Evolutionary conservation across 2,113 vertebrate genomes (phyloP).

Genomic region (Lagopus muta): DNA sequence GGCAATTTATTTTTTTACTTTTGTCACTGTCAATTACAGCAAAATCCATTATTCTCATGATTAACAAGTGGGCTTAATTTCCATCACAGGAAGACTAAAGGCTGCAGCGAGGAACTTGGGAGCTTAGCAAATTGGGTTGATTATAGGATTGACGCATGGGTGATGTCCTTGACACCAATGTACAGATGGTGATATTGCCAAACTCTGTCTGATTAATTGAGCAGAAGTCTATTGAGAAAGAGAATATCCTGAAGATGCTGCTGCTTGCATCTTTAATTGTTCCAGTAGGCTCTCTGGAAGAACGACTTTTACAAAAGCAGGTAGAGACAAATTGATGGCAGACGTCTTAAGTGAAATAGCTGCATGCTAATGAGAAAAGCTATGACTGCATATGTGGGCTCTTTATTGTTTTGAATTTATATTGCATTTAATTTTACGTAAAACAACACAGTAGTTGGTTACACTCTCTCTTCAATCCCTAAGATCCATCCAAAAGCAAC

Average conservation of each 20-base stretch:
- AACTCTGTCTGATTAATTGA: slow-evolving; percentile 29
- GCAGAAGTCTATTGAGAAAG: background rate
- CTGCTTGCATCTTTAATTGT: background rate
- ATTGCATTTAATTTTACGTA: slow-evolving; percentile 35
- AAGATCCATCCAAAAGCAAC: background rate
- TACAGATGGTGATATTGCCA: background rate
- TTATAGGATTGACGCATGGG: slow-evolving; percentile 42
- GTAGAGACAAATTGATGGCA: background rate
- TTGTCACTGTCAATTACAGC: slow-evolving; percentile 66
- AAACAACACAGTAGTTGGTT: background rate
- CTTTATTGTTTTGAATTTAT: slow-evolving; percentile 31
- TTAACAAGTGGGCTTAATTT: slow-evolving; percentile 58
- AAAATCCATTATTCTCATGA: slow-evolving; percentile 61
- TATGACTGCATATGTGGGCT: background rate
- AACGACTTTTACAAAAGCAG: background rate
- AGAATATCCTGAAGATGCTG: background rate
- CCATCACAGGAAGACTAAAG: background rate
- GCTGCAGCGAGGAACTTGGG: slow-evolving; percentile 11
- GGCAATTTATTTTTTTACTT: slow-evolving; percentile 50
- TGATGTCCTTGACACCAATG: slow-evolving; percentile 28
- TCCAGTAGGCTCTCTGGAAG: background rate
- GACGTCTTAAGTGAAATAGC: background rate
- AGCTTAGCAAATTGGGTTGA: slow-evolving; percentile 63
- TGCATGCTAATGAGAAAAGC: background rate
- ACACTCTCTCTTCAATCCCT: background rate